A percentile compares a stretch with the other conserved stretches of the same genome.
Evolutionary conservation across 2,113 vertebrate species (phyloP).

Genomic region (Lutjanus erythropterus): DNA sequence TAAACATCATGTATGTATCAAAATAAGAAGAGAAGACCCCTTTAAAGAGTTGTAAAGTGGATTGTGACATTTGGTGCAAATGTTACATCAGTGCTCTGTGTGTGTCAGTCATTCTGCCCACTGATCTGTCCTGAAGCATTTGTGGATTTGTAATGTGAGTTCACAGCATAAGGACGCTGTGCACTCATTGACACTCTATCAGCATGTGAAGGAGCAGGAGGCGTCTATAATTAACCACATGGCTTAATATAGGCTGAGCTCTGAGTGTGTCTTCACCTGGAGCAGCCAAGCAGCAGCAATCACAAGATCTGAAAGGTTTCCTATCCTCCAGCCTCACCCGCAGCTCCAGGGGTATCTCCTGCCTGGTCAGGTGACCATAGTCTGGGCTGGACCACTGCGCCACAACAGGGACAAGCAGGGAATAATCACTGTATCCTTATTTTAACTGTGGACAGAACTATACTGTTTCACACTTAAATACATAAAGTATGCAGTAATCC

Average conservation of each 20-base stretch:
- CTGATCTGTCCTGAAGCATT: not conserved
- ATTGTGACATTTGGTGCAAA: no score
- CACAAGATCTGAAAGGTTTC: slow-evolving; percentile 32
- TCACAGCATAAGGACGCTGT: slow-evolving; percentile 32
- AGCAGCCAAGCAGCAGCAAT: slow-evolving; percentile 34
- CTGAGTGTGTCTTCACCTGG: slow-evolving; percentile 46
- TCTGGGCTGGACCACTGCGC: not conserved
- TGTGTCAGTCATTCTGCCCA: no score
- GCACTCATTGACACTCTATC: slow-evolving; percentile 59
- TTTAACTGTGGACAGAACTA: not conserved
- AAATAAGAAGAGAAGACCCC: no score
- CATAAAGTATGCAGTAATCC: not conserved
- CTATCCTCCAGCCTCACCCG: not conserved
- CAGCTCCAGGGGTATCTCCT: not conserved
- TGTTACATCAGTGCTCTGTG: no score
- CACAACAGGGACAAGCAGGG: not conserved
- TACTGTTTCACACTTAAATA: not conserved
- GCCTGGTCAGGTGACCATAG: slow-evolving; percentile 6
- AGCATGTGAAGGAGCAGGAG: slow-evolving; percentile 4
- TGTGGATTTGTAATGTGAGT: slow-evolving; percentile 56
- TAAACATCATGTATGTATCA: no score
- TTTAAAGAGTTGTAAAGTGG: no score
- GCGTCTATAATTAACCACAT: slow-evolving; percentile 60
- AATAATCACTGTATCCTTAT: not conserved
- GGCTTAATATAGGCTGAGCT: slow-evolving; percentile 58